Evolutionary conservation across 2,797 vertebrate genomes (phyloP).

Genomic region (Erpetoichthys calabaricus): DNA sequence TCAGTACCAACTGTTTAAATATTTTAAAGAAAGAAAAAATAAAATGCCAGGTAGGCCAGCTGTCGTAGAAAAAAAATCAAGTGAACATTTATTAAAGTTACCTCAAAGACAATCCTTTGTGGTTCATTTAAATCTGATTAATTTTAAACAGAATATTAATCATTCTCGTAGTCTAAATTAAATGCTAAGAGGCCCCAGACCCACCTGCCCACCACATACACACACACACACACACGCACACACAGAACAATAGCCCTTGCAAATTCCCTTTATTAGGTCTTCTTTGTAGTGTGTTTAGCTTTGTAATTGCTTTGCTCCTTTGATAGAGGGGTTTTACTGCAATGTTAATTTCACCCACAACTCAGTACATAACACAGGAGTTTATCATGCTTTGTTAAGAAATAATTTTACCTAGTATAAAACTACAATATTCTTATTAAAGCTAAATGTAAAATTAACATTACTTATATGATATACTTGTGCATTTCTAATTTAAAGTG

Average conservation of each 20-base stretch:
- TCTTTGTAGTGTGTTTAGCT: conserved; percentile 55
- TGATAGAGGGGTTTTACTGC: conserved; percentile 57
- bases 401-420: neutral
- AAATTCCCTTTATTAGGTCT: conserved; percentile 67
- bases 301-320: conserved; percentile 68
- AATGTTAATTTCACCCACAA: conserved; percentile 51
- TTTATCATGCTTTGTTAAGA: conserved; percentile 17
- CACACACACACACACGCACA: conserved; percentile 44
- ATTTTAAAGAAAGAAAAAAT: conserved; percentile 8
- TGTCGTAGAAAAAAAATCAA: conserved; percentile 51
- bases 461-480: too few species aligned
- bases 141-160: conserved; percentile 78
- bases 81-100: conserved; percentile 70
- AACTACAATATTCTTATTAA: too few species aligned
- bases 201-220: conserved; percentile 15
- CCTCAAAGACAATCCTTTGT: conserved; percentile 67
- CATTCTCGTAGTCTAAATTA: conserved; percentile 64
- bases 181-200: conserved; percentile 59
- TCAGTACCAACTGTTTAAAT: too few species aligned
- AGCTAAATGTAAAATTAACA: too few species aligned
- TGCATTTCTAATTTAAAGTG: too few species aligned
- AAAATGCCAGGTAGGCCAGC: conserved; percentile 60
- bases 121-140: conserved; percentile 53
- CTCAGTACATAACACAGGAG: conserved; percentile 51
- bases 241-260: conserved; percentile 60